A percentile compares a stretch with the other conserved stretches of the same genome.
Conservation (phyloP, 2,797 vertebrate species). For the Muscicapa striata region DNA sequence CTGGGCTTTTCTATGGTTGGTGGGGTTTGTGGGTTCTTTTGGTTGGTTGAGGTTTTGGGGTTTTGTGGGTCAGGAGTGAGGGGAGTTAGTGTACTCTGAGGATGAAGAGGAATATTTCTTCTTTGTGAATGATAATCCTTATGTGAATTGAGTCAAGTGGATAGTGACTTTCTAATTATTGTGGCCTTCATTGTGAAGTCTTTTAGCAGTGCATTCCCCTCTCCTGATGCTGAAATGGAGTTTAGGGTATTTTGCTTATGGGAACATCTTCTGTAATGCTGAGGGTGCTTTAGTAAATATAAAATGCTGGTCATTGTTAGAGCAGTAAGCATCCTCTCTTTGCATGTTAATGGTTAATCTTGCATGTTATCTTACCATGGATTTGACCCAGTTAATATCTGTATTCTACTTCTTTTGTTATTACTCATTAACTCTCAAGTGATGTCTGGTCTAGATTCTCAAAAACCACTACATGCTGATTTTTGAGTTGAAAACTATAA, state of each 20-base stretch:
- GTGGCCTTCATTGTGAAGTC: not conserved
- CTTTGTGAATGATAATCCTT: not conserved
- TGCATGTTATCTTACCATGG: not conserved
- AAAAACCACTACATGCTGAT: not conserved
- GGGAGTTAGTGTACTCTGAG: not conserved
- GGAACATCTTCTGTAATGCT: not conserved
- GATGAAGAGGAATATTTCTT: not conserved
- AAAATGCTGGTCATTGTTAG: not conserved
- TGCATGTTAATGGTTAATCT: constrained; percentile 8
- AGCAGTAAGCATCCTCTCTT: not conserved
- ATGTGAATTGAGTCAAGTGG: not conserved
- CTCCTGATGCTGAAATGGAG: not conserved
- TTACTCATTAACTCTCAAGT: constrained; percentile 37
- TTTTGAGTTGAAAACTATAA: not conserved
- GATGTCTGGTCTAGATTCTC: not conserved
- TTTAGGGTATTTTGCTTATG: not conserved
- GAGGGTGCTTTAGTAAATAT: constrained; percentile 2
- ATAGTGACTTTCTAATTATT: not conserved
- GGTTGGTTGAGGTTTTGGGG: not conserved
- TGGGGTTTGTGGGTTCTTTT: not conserved
- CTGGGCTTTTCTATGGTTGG: not conserved
- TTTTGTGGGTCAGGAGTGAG: not conserved
- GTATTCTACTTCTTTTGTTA: not conserved
- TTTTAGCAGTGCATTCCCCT: not conserved
- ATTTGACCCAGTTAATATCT: not conserved